Percentiles rank a stretch among this genome's conserved stretches.
phyloP scores from a whole-genome alignment of 2,888 invertebrate species.

The Drosophila lacicola region DNA sequence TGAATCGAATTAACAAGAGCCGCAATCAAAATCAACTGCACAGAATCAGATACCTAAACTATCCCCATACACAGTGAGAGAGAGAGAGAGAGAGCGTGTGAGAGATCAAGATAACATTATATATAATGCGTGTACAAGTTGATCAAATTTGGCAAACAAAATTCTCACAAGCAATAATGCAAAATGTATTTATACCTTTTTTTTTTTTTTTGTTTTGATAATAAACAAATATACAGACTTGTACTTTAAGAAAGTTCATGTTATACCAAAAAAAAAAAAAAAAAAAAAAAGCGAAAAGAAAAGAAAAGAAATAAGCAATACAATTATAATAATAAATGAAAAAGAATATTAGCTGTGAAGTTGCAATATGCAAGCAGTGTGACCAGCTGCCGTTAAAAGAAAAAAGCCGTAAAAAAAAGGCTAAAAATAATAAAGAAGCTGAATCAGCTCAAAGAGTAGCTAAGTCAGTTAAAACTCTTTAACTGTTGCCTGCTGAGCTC shows the following conservation, averaged over 20 bases:
- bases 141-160: conserved; percentile 56
- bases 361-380: conserved; percentile 21
- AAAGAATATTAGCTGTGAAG: conserved; percentile 24
- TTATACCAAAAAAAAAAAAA: conserved; percentile 18
- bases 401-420: too few relatives aligned
- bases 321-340: not conserved
- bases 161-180: conserved; percentile 32
- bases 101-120: conserved; percentile 82
- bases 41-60: conserved; percentile 27
- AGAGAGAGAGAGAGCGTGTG: conserved; percentile 1
- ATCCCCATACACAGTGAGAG: conserved; percentile 26
- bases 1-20: conserved; percentile 35
- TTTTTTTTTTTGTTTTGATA: not conserved
- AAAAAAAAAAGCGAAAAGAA: not conserved
- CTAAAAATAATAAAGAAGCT: too few relatives aligned
- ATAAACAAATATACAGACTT: conserved; percentile 1
- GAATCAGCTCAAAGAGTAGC: too few relatives aligned
- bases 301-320: not conserved
- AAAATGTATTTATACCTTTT: conserved; percentile 21
- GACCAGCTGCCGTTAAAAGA: too few relatives aligned
- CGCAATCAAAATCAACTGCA: conserved; percentile 31
- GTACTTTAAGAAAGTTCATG: conserved; percentile 16
- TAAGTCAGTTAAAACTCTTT: too few relatives aligned
- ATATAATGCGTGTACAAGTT: conserved; percentile 85
- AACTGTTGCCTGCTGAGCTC: too few relatives aligned